Conservation (phyloP, 2,113 vertebrate genomes). For the Anguilla rostrata region DNA sequence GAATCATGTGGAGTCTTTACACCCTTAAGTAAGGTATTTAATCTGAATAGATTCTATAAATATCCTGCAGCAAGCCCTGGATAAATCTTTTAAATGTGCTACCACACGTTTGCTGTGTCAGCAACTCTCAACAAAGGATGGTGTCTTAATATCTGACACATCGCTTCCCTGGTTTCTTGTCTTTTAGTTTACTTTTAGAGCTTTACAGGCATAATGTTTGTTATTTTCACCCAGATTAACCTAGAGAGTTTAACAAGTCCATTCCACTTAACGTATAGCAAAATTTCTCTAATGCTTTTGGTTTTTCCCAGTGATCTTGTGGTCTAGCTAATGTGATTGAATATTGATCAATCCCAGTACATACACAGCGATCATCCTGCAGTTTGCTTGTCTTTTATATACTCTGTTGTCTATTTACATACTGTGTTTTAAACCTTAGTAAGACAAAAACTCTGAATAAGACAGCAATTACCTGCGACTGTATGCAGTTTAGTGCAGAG, state of each 20-base stretch:
- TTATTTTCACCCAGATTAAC: too few relatives aligned
- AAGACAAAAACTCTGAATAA: neutral
- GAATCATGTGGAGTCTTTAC: neutral
- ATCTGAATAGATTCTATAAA: neutral
- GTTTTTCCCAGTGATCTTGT: neutral
- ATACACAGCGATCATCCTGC: too few relatives aligned
- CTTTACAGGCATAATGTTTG: too few relatives aligned
- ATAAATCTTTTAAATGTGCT: neutral
- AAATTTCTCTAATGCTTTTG: neutral
- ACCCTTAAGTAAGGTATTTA: neutral
- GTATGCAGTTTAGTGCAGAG: neutral
- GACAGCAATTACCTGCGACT: neutral
- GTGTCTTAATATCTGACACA: too few relatives aligned
- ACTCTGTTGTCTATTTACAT: neutral
- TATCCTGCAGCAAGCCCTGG: neutral
- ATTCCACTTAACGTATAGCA: neutral
- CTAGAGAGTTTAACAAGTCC: too few relatives aligned
- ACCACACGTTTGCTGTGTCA: too few relatives aligned
- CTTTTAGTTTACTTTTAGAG: too few relatives aligned
- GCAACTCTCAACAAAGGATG: too few relatives aligned
- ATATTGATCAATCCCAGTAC: neutral
- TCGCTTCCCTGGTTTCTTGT: too few relatives aligned
- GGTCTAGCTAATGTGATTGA: neutral
- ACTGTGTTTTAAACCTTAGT: neutral
- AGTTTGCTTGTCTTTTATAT: neutral